Base-by-base conservation (phyloP, 2,113 vertebrate species). In the Thinocorus orbignyianus region DNA sequence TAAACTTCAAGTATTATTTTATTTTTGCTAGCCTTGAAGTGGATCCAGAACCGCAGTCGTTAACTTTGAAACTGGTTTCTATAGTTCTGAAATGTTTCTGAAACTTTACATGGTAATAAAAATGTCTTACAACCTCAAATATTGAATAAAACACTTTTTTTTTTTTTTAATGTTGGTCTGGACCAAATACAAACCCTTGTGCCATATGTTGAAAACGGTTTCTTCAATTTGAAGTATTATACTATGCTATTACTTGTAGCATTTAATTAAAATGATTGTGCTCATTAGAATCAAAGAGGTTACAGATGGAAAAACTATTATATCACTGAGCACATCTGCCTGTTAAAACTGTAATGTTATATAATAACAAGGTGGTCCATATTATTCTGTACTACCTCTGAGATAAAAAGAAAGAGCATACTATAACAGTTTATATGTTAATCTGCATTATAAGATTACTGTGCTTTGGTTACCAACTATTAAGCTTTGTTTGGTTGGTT, bases 1-100 rank as follows among this genome's bases (percentile, higher is more conserved):
- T 96, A 94, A 97, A 95, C 82, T 96, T 96, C 92, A 97, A 97
- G 89, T 91, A 94, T 95, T 95, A 92, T 94, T 97, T 95, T 93
- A 87, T 95, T 94, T 93, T 95, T 92, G n/a, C 80, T 81, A 72
- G 77, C 92, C 89, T 96, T 97, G 97, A 97, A 97, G 92, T 95
- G 87, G 85, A 96, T 96, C 96, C 95, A 96, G 94, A 95, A 94
- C 82, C 70, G 96, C 72, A 74, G 70, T 94, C 93, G 95, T 93
- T 96, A 96, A 95, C 88, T 94, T 93, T 95, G 92, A 96, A 97
- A 95, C 93, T 94, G 87, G 79, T 93, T 97, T 96, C 95, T 92
- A 39, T 89, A 88, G 85, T 93, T 97, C 91, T 94, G 95, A 97
- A 92, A 96, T 65, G 90, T 97, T 96, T 90, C 86, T 90, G 91